Evolutionary conservation across 2,888 invertebrate species (phyloP), one percentile per base, ranked within the genome.

Genomic region (Epinotia brunnichana): DNA sequence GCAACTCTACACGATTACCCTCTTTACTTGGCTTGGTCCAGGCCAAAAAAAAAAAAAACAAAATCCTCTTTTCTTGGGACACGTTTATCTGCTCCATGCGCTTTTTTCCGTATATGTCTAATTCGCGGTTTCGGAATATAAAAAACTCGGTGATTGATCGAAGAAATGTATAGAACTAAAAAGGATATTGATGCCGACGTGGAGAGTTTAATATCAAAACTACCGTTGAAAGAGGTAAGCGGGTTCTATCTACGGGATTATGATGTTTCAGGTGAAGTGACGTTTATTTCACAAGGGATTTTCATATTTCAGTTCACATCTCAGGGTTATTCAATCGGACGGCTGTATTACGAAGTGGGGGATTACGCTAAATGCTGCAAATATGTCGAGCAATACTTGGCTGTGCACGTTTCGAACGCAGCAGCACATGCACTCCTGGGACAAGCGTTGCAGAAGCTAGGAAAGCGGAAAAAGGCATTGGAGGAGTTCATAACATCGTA

Each of bases 121-220:
- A 68, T 66, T 57, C 41, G 69, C 51, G 44, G 35, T 44, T 66
- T 29, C 3, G 29, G 19, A 59, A 21, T 24, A 54, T 59, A 67
- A 44, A n/a, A 56, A 60, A 70, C 62, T 56, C 15, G 54, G 81
- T 83, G 77, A 80, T 74, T 78, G 76, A 70, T 82, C 75, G 79
- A 80, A 73, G 90, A 88, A 85, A 97, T 97, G 96, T 95, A 96
- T 89, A 95, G 94, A 80, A 95, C 94, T 74, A 97, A 97, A 88
- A 95, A 95, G 82, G 96, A 97, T 84, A 96, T 98, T 67, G 97
- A 97, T 90, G 95, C 95, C 85, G 96, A 97, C 89, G 97, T 97
- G 82, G 95, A 96, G 82, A 96, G 95, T 76, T 94, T 96, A 78
- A 90, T 96, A 82, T 94, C 94, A 72, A 97, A 96, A 90, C 90